These are phyloP conservation scores for Poliocrania exsul DNA, from an alignment of 2,797 vertebrate genomes.

Conservation along the genomic window DNA sequence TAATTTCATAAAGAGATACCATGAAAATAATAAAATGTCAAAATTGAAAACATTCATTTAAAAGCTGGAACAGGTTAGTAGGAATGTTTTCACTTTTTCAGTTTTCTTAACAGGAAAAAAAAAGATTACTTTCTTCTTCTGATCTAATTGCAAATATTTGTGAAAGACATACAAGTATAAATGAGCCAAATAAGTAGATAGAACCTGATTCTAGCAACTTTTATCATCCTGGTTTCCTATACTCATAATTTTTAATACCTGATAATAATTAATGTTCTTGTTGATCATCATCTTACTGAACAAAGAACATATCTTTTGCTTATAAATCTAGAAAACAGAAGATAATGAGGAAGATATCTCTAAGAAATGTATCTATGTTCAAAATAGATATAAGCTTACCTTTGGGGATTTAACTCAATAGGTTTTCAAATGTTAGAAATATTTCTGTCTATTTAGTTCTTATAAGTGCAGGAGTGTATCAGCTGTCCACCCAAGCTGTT, in stretches of 20 bases:
- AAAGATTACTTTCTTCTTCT: not conserved
- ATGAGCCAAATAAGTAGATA: not conserved
- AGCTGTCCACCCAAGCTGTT: not conserved
- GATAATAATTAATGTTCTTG: not conserved
- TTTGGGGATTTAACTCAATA: not conserved
- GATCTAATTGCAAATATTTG: not conserved
- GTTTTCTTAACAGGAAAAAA: not conserved
- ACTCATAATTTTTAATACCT: not conserved
- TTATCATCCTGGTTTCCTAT: not conserved
- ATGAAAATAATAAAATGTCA: not conserved
- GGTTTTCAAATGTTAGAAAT: not conserved
- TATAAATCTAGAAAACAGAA: not conserved
- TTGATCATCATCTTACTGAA: not conserved
- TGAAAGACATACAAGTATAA: not conserved
- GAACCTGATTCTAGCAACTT: not conserved
- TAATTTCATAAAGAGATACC: not conserved
- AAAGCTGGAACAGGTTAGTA: not conserved
- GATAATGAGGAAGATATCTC: not conserved
- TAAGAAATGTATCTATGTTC: not conserved
- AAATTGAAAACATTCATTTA: not conserved
- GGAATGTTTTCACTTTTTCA: not conserved
- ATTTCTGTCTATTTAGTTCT: not conserved
- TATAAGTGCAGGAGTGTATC: not conserved
- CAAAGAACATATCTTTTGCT: not conserved
- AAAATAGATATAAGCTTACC: not conserved